Evolutionary conservation across 2,113 vertebrate species (phyloP), one percentile per base, ranked within the genome.

Genomic region (Cavia porcellus): DNA sequence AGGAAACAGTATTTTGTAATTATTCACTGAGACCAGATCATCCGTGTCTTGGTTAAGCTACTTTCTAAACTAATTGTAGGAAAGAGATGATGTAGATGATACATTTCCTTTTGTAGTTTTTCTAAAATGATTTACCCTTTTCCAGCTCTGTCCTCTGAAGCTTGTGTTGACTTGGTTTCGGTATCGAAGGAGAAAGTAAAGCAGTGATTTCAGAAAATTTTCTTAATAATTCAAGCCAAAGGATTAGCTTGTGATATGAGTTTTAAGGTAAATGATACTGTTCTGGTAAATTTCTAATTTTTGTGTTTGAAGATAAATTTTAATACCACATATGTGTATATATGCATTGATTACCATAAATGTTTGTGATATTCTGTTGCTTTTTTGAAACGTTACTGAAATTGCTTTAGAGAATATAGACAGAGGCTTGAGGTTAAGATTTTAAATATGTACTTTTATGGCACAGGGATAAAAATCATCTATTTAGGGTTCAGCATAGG

Each of bases 81-180:
- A 68, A 7, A 11, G 20, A 22, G 25, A 7, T 38, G 38, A 38
- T 38, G 3, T 4, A 45, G 13, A 52, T 47, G 25, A 35, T 50
- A 72, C 32, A 52, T 62, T 30, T 2, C 10, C 19, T 77, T 24
- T 90, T 52, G 75, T 52, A 64, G 15, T 85, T 92, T 74, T 68
- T 59, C 35, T 74, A 14, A 92, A 77, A 59, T 84, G 20, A 38
- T 84, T 87, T 93, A 75, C 70, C 61, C 13, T 42, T 55, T 82
- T 74, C 64, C 25, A 95, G 47, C 88, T 77, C 35, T 96, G 15
- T 64, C 74, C 93, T 96, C n/a, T 95, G 52, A 96, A 90, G 5
- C 10, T 19, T 13, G 24, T 28, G 30, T 84, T 86, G 30, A 75
- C 38, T 66, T 25, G 8, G 52, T 84, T 59, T 96, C 28, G 12